These are phyloP conservation scores for Oryctes rhinoceros DNA, from an alignment of 1,140 invertebrate species.

Conservation along the genomic window DNA sequence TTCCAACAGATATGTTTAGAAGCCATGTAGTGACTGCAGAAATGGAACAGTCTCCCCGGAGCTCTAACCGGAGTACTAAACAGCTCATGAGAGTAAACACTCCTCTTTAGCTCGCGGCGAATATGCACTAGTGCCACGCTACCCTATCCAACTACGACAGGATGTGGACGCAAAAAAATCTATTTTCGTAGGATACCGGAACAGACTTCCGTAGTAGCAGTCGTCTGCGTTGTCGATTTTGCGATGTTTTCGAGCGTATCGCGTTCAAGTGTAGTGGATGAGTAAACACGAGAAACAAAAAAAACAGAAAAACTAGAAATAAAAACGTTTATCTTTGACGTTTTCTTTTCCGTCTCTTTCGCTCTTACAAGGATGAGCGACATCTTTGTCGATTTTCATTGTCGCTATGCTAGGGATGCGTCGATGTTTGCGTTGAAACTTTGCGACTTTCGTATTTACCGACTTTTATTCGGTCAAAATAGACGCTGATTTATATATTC, in stretches of 20 bases:
- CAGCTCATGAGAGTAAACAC: constrained; percentile 4
- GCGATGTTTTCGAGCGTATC: not conserved
- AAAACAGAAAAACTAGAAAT: too few species aligned
- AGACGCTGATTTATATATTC: too few species aligned
- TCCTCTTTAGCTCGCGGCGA: not conserved
- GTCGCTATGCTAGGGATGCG: too few species aligned
- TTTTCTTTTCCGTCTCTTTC: not conserved
- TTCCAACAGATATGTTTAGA: not conserved
- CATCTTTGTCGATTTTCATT: too few species aligned
- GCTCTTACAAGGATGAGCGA: constrained; percentile 33
- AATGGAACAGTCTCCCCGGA: not conserved
- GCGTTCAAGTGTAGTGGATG: not conserved
- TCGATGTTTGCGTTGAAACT: too few species aligned
- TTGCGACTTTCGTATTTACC: too few species aligned
- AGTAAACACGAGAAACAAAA: too few species aligned
- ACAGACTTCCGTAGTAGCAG: not conserved
- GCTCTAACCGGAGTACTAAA: not conserved
- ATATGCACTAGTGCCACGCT: not conserved
- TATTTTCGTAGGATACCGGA: not conserved
- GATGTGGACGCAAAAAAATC: not conserved
- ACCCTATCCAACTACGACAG: not conserved
- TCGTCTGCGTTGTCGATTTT: too few species aligned
- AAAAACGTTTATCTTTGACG: too few species aligned
- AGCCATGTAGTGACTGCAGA: not conserved
- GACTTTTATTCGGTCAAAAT: too few species aligned